Percentiles rank a stretch among this genome's conserved stretches.
Conservation (phyloP, 2,797 vertebrate genomes). For the Cynopterus sphinx region DNA sequence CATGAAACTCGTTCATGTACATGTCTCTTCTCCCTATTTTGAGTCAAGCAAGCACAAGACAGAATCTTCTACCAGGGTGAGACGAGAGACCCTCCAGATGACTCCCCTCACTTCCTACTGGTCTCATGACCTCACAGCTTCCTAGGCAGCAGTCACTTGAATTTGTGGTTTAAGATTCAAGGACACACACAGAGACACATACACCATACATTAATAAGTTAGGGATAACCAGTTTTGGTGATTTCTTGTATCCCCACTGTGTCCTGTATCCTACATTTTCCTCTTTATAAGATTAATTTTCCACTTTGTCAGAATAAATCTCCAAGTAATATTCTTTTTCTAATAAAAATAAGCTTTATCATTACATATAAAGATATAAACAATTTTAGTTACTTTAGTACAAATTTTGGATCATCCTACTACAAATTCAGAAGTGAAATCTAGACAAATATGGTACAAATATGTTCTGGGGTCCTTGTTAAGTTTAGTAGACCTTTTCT, state of each 20-base stretch:
- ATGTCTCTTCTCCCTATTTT: too few species aligned
- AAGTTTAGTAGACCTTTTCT: not conserved
- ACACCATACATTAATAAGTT: not conserved
- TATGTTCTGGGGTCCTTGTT: not conserved
- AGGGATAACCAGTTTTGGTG: not conserved
- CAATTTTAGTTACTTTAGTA: conserved; percentile 5
- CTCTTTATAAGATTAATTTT: conserved; percentile 8
- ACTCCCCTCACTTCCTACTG: not conserved
- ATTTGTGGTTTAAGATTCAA: conserved; percentile 22
- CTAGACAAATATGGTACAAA: not conserved
- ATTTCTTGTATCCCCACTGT: not conserved
- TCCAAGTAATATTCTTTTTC: not conserved
- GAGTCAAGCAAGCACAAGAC: not conserved
- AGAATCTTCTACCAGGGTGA: not conserved
- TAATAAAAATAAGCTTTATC: conserved; percentile 4
- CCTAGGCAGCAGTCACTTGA: not conserved
- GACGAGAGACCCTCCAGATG: not conserved
- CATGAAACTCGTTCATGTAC: not conserved
- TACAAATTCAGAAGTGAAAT: conserved; percentile 23
- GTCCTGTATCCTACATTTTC: not conserved
- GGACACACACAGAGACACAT: not conserved
- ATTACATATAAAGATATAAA: not conserved
- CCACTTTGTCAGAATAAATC: not conserved
- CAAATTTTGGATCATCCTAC: conserved; percentile 5
- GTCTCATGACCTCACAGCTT: not conserved